These are phyloP conservation scores for Pollicipes pollicipes DNA, from an alignment of 1,140 invertebrate genomes.

Conservation along the genomic window DNA sequence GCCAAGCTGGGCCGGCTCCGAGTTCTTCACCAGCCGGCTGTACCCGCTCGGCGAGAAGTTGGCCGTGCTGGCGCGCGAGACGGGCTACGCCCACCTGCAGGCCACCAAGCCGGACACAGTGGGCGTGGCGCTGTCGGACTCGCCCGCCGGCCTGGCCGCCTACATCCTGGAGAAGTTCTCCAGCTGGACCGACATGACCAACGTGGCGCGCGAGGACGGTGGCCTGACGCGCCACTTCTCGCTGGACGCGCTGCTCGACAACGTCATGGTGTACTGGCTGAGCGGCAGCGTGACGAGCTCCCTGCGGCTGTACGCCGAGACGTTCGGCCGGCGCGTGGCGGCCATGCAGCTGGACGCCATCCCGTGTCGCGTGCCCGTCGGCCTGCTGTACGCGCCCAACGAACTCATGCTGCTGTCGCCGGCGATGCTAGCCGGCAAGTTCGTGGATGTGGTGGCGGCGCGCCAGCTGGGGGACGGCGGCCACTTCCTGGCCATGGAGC, in stretches of 20 bases:
- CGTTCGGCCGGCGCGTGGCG: conserved; percentile 27
- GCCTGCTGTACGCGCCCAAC: conserved; percentile 25
- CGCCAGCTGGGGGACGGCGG: conserved; percentile 37
- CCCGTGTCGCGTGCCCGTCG: conserved; percentile 27
- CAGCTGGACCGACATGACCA: conserved; percentile 45
- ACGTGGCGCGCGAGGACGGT: conserved; percentile 42
- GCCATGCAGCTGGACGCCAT: conserved; percentile 16
- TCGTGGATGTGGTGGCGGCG: conserved; percentile 19
- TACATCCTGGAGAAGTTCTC: conserved; percentile 77
- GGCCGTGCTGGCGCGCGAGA: conserved; percentile 39
- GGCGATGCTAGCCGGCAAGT: conserved; percentile 21
- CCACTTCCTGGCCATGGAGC: conserved; percentile 69
- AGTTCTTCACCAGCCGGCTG: conserved; percentile 34
- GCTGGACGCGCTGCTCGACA: conserved; percentile 61
- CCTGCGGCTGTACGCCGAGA: conserved; percentile 53
- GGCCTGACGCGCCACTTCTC: conserved; percentile 42
- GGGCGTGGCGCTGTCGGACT: conserved; percentile 27
- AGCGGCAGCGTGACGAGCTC: conserved; percentile 56
- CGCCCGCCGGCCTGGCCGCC: conserved; percentile 51
- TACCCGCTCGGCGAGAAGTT: conserved; percentile 39
- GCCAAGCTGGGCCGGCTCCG: conserved; percentile 36
- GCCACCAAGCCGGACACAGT: conserved; percentile 79
- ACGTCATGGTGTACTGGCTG: conserved; percentile 74
- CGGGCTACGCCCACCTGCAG: conserved; percentile 64
- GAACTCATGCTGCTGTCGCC: conserved; percentile 25